Conservation (phyloP, 1,140 invertebrate genomes). For the Hormaphis cornu region DNA sequence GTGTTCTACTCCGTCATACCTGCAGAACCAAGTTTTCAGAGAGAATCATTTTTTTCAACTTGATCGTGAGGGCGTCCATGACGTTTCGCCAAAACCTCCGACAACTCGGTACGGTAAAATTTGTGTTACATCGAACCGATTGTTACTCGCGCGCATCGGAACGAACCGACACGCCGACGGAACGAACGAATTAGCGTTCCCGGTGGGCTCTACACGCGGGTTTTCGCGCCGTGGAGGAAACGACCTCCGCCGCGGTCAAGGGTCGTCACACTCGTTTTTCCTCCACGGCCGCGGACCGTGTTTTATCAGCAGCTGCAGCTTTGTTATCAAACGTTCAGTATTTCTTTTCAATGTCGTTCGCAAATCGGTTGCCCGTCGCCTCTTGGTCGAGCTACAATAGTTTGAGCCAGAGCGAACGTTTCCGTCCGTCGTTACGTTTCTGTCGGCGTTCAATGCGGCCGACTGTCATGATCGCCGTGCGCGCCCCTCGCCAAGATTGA, state of each 20-base stretch:
- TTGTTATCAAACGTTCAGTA: conserved; percentile 3
- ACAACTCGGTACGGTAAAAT: too few species aligned
- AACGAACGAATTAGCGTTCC: too few species aligned
- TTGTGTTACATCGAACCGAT: too few species aligned
- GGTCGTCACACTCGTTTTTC: too few species aligned
- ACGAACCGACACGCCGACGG: too few species aligned
- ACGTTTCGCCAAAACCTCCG: too few species aligned
- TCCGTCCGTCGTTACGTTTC: neutral
- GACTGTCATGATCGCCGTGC: neutral
- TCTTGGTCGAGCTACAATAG: too few species aligned
- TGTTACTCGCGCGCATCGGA: too few species aligned
- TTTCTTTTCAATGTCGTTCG: conserved; percentile 17
- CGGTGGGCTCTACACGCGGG: too few species aligned
- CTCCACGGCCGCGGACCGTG: neutral
- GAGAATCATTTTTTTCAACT: conserved; percentile 19
- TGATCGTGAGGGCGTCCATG: neutral
- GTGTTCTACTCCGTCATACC: neutral
- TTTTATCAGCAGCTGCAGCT: neutral
- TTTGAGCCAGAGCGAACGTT: neutral
- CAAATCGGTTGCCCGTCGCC: neutral
- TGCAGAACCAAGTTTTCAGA: neutral
- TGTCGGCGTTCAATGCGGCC: neutral
- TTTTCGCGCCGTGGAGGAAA: too few species aligned
- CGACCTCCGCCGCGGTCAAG: too few species aligned
- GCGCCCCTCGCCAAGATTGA: neutral